Percentiles rank a stretch among this genome's conserved stretches.
Evolutionary conservation across 2,797 vertebrate genomes (phyloP).

Genomic region (Gymnocypris eckloni): DNA sequence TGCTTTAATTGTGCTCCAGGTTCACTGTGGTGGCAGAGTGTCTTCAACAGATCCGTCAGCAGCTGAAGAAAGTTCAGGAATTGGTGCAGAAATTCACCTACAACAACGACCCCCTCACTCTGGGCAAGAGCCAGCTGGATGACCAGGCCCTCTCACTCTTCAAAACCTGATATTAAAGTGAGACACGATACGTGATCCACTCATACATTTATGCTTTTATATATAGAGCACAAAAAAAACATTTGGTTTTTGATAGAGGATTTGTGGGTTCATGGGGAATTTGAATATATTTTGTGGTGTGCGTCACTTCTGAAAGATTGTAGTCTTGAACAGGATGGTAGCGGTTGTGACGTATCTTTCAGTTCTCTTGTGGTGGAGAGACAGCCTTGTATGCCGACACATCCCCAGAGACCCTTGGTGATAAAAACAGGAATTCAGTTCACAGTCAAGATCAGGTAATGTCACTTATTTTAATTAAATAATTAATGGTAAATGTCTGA

Average conservation of each 20-base stretch:
- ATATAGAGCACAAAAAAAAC: not conserved
- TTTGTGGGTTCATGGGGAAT: conserved; percentile 1
- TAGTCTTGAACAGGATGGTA: not conserved
- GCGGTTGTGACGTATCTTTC: conserved; percentile 47
- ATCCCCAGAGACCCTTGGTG: conserved; percentile 84
- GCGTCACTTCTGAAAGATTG: not conserved
- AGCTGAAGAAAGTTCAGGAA: conserved; percentile 89
- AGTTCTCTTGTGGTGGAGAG: conserved; percentile 87
- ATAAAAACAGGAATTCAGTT: conserved; percentile 88
- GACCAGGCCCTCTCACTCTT: conserved; percentile 76
- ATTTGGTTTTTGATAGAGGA: not conserved
- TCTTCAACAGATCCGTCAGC: conserved; percentile 86
- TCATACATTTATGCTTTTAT: not conserved
- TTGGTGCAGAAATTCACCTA: conserved; percentile 83
- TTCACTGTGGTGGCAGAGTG: conserved; percentile 85
- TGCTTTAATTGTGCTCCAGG: conserved; percentile 68
- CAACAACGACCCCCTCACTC: conserved; percentile 70
- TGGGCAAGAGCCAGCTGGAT: conserved; percentile 76
- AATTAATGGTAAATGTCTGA: not conserved
- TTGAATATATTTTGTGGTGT: not conserved
- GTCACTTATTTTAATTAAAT: not conserved
- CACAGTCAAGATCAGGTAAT: conserved; percentile 85
- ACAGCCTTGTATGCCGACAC: conserved; percentile 87
- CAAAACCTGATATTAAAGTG: conserved; percentile 87
- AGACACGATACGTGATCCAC: conserved; percentile 20